These are phyloP conservation scores for Radopholus similis DNA, from an alignment of 1,140 invertebrate species.

Conservation along the genomic window DNA sequence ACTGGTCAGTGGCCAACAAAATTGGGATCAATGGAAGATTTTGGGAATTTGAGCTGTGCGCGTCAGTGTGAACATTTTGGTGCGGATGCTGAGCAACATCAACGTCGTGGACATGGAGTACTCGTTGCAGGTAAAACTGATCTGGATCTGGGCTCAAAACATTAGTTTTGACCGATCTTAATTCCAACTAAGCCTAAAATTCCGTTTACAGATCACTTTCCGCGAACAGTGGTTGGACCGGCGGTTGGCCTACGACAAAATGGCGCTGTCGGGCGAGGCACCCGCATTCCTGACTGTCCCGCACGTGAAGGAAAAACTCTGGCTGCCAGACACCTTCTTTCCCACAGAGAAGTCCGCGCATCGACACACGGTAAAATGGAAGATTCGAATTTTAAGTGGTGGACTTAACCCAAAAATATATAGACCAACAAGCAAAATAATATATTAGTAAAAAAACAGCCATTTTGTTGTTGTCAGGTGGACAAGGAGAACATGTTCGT, in stretches of 20 bases:
- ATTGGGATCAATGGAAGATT: not conserved
- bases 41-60: conserved; percentile 5
- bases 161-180: conserved; percentile 10
- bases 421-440: too few relatives aligned
- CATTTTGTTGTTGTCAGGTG: conserved; percentile 14
- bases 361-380: conserved; percentile 30
- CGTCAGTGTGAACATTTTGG: conserved; percentile 78
- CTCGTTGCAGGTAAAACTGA: too few relatives aligned
- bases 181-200: conserved; percentile 34
- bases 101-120: conserved; percentile 86
- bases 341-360: conserved; percentile 62
- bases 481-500: conserved; percentile 48
- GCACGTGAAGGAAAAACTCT: conserved; percentile 78
- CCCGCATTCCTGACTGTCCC: conserved; percentile 73
- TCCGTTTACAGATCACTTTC: conserved; percentile 79
- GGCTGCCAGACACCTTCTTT: conserved; percentile 95
- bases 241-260: conserved; percentile 79
- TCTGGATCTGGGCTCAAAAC: too few relatives aligned
- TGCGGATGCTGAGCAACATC: conserved; percentile 93
- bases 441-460: not conserved
- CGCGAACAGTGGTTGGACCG: conserved; percentile 90
- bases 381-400: not conserved
- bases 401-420: too few relatives aligned
- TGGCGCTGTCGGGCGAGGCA: conserved; percentile 62
- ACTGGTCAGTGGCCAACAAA: not conserved